Evolutionary conservation across 2,888 invertebrate species (phyloP).

Genomic region (Cantharis flavilabris): DNA sequence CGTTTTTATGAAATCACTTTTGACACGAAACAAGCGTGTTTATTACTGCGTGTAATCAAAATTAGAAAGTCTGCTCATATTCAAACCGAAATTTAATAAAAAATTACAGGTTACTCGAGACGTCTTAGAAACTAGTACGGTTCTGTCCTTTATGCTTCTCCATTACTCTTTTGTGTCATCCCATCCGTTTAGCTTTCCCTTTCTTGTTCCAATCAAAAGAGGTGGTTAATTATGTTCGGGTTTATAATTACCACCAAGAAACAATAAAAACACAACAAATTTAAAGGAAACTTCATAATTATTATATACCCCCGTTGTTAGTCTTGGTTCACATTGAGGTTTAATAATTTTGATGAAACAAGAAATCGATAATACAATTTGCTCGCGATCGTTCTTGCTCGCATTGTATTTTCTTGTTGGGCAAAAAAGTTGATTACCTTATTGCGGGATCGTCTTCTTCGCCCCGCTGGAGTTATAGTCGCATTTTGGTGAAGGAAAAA

Average conservation of each 20-base stretch:
- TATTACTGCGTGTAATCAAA: conserved; percentile 10
- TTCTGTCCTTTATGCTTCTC: neutral
- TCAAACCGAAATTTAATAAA: conserved; percentile 8
- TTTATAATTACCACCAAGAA: neutral
- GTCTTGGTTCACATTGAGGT: conserved; percentile 9
- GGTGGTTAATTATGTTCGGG: neutral
- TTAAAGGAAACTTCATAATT: conserved; percentile 21
- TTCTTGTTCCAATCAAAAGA: neutral
- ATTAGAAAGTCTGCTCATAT: conserved; percentile 13
- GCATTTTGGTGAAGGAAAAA: neutral
- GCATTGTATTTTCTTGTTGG: neutral
- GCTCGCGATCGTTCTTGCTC: neutral
- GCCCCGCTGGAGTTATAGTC: neutral
- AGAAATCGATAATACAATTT: neutral
- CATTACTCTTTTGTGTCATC: neutral
- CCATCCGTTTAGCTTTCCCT: neutral
- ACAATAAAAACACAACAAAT: conserved; percentile 18
- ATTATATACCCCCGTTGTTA: conserved; percentile 11
- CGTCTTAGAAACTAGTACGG: neutral
- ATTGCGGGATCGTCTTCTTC: neutral
- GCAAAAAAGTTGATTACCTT: neutral
- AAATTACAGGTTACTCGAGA: conserved; percentile 8
- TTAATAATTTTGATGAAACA: conserved; percentile 9
- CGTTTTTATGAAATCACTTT: neutral
- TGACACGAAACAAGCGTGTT: conserved; percentile 5